Percentiles rank a stretch among this genome's conserved stretches.
phyloP scores from a whole-genome alignment of 2,888 invertebrate genomes.

The Seira ritae region DNA sequence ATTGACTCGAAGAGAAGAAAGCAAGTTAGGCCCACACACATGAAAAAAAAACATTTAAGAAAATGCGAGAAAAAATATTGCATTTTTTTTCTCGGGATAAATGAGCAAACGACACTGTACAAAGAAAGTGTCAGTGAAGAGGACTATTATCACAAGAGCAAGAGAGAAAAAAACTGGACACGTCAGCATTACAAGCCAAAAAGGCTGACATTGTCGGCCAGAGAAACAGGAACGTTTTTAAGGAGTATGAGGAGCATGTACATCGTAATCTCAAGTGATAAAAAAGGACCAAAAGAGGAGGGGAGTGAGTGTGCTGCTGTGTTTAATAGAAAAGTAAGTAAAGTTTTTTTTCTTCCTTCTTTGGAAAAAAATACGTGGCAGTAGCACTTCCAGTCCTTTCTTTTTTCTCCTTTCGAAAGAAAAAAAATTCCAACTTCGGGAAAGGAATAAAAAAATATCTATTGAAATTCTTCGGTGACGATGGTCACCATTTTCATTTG shows the following conservation, averaged over 20 bases:
- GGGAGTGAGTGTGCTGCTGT: background rate
- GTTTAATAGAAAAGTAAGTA: background rate
- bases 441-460: background rate
- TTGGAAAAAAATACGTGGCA: background rate
- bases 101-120: background rate
- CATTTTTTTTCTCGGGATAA: background rate
- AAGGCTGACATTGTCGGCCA: background rate
- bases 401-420: background rate
- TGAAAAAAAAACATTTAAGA: too few species aligned
- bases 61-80: too few species aligned
- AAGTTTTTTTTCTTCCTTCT: too few species aligned
- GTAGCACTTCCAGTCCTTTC: background rate
- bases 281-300: background rate
- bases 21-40: too few species aligned
- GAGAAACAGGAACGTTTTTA: too few species aligned
- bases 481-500: background rate
- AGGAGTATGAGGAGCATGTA: too few species aligned
- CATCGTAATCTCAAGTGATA: background rate
- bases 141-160: background rate
- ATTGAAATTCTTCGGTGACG: background rate
- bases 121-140: background rate
- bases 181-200: conserved; percentile 9
- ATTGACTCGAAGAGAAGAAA: too few species aligned
- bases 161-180: conserved; percentile 3
- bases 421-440: too few species aligned